Percentiles rank a stretch among this genome's conserved stretches.
Conservation (phyloP, 2,113 vertebrate species). For the Oreochromis niloticus region DNA sequence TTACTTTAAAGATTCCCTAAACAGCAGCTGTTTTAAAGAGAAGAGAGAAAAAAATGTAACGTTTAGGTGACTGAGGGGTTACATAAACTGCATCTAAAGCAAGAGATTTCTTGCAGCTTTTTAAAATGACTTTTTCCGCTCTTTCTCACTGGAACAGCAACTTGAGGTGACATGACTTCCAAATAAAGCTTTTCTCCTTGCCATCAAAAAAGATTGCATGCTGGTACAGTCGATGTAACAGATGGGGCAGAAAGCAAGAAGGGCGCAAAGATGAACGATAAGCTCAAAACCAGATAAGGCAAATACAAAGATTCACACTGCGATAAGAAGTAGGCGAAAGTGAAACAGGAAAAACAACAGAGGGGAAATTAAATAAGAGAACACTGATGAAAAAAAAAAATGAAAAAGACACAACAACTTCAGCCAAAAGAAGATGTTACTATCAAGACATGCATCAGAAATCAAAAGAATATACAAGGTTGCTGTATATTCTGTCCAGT, state of each 20-base stretch:
- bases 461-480: constrained; percentile 19
- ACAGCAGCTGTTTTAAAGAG: not conserved
- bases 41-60: not conserved
- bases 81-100: not conserved
- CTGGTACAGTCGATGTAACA: constrained; percentile 16
- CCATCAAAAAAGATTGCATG: constrained; percentile 13
- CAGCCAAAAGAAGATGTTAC: constrained; percentile 20
- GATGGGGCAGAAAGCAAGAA: constrained; percentile 13
- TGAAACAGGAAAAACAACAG: not conserved
- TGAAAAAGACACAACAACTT: not conserved
- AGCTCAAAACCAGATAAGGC: constrained; percentile 24
- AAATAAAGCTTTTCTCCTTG: not conserved
- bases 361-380: not conserved
- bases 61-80: not conserved
- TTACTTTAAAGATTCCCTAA: not conserved
- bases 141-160: not conserved
- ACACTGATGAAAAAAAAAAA: not conserved
- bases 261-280: not conserved
- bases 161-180: not conserved
- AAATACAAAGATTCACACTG: not conserved
- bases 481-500: constrained; percentile 16
- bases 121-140: not conserved
- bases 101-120: not conserved
- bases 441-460: constrained; percentile 46
- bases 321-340: not conserved